Base-by-base conservation (phyloP, 2,113 vertebrate genomes). In the Peromyscus maniculatus region DNA sequence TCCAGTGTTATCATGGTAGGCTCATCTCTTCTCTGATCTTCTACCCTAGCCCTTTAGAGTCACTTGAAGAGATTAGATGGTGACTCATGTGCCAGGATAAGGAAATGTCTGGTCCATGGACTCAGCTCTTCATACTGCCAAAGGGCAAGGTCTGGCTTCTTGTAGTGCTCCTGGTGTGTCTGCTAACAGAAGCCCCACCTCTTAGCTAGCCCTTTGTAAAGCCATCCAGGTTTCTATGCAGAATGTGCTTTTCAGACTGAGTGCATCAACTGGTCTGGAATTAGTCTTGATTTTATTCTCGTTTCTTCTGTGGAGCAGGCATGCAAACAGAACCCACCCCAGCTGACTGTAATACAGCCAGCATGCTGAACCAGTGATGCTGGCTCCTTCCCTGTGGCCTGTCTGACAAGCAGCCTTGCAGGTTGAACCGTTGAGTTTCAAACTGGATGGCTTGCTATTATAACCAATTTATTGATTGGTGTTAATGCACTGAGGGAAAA, bases 311-410 rank as follows among this genome's bases (percentile, higher is more conserved):
- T 88, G 16, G 26, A 19, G 3, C 43, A 66, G 26, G 10, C 17
- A 21, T 11, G 16, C 17, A 36, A 66, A 46, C 15, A 67, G 87
- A 89, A 59, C 39, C 33, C 28, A 55, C 62, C 62, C 7, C 15
- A 66, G 72, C 16, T 57, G 64, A 71, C 57, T 28, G 43, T 6
- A 28, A 52, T 2, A n/a, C 16, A 55, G n/a, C 5, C 33, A 7
- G 33, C 28, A 36, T 2, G 13, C 21, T 31, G 67, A 46, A 22
- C 33, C 39, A 19, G 5, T n/a, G 46, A 28, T 33, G 11, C 5
- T 33, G 39, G 2, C 46, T 69, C 43, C 19, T n/a, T 46, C 62
- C 19, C 4, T 0, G 0, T 0, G 0, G 12, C 22, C 75, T 31
- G 66, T 49, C 39, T 75, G 82, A 83, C 10, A 64, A 46, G 8